phyloP scores from a whole-genome alignment of 2,113 vertebrate genomes.

The Callopanchax toddi region DNA sequence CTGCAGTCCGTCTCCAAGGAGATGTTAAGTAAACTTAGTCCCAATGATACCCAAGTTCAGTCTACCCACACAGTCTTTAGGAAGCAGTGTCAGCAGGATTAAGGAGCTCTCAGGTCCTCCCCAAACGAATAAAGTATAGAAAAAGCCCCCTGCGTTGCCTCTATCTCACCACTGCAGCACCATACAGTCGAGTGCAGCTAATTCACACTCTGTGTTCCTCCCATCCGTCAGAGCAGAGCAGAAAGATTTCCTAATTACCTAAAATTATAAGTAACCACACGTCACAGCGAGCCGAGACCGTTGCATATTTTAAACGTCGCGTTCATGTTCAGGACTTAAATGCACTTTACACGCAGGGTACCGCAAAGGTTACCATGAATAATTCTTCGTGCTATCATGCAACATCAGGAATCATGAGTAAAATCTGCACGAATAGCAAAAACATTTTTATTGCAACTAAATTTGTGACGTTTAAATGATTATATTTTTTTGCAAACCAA shows the following conservation, averaged over 20 bases:
- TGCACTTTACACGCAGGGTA: conserved; percentile 13
- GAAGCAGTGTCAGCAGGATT: background rate
- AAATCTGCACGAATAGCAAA: conserved; percentile 10
- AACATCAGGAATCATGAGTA: conserved; percentile 22
- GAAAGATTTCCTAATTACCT: conserved; percentile 28
- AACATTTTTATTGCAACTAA: background rate
- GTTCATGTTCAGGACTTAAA: conserved; percentile 25
- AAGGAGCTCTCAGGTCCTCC: background rate
- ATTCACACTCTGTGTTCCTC: background rate
- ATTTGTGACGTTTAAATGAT: background rate
- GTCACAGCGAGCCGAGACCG: conserved; percentile 1
- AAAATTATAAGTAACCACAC: conserved; percentile 28
- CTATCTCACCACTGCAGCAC: background rate
- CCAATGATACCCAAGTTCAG: too few species aligned
- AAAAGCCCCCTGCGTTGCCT: background rate
- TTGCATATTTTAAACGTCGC: conserved; percentile 39
- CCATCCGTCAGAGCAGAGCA: background rate
- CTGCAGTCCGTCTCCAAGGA: too few species aligned
- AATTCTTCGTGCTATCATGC: conserved; percentile 30
- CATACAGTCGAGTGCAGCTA: background rate
- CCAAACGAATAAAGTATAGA: background rate
- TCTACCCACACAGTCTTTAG: background rate
- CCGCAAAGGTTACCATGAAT: conserved; percentile 36
- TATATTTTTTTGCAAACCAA: background rate
- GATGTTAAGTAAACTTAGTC: background rate